These are phyloP conservation scores for Paradoxurus hermaphroditus DNA, from an alignment of 2,113 vertebrate genomes.

Conservation along the genomic window DNA sequence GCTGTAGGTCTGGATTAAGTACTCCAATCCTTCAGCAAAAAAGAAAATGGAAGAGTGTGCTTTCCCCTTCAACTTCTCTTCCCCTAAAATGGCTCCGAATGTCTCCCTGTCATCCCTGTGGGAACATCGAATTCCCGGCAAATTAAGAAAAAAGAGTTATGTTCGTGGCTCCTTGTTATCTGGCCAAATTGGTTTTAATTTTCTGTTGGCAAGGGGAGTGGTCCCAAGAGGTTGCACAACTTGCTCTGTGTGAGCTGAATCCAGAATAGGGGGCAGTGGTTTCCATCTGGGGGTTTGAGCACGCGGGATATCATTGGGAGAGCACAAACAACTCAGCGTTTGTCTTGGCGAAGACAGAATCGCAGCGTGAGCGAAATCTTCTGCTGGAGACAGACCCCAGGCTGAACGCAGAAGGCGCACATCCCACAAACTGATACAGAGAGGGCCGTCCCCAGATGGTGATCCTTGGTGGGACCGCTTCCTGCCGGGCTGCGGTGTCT, in stretches of 20 bases:
- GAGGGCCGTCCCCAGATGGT: not conserved
- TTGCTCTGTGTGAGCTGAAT: slow-evolving; percentile 75
- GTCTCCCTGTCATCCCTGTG: slow-evolving; percentile 69
- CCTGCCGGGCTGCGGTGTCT: not conserved
- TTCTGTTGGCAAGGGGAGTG: slow-evolving; percentile 76
- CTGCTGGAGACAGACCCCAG: not conserved
- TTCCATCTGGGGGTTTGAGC: slow-evolving; percentile 59
- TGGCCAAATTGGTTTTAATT: slow-evolving; percentile 82
- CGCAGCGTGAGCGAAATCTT: not conserved
- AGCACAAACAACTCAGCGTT: not conserved
- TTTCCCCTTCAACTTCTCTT: not conserved
- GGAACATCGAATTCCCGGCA: slow-evolving; percentile 75
- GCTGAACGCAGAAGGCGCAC: not conserved
- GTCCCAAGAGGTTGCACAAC: slow-evolving; percentile 71
- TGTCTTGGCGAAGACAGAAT: not conserved
- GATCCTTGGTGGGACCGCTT: not conserved
- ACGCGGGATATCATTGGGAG: not conserved
- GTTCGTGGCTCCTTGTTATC: slow-evolving; percentile 73
- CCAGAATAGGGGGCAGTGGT: slow-evolving; percentile 46
- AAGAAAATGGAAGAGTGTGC: not conserved
- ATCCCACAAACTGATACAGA: not conserved
- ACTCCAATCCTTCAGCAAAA: not conserved
- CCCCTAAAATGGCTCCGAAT: not conserved
- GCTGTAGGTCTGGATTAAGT: not conserved
- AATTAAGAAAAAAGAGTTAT: slow-evolving; percentile 77